Evolutionary conservation across 1,140 invertebrate species (phyloP), one percentile per base, ranked within the genome.

Genomic region (Tachypleus tridentatus): DNA sequence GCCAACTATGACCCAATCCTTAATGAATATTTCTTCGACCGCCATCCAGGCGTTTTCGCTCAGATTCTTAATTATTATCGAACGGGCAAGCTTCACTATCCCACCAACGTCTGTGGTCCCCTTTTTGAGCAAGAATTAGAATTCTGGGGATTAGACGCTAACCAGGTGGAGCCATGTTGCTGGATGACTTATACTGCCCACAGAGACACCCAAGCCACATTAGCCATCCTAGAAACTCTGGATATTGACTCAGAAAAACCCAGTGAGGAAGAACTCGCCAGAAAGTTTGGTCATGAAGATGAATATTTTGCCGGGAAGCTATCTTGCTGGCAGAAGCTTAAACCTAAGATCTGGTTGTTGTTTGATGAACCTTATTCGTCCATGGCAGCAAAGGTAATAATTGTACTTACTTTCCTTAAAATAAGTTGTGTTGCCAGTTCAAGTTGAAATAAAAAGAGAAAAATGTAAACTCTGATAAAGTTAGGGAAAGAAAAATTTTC

Each of bases 81-180:
- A 72, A 97, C 93, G 50, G 95, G 95, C 51, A 97, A 98, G 76
- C 84, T 98, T 50, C 95, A 98, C 78, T 98, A 98, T 79, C 95
- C 95, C 4, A 96, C 93, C 48, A 91, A 98, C 75, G 93, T 98
- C 4, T 99, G 96, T 75, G 95, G 95, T 51, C 96, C 96, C 49
- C 81, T 98, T 59, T 98, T 98, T 76, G 96, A 99, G 77, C 81
- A 82, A 69, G 95, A 97, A 76, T 83, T 96, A 58, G 91, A 95
- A 77, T 97, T 95, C 77, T 97, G 92, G 93, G 92, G 92, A 4
- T 82, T 97, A 62, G 93, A 97, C 75, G 88, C 92, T 57, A 95
- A 74, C 64, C 82, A 84, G 72, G 85, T 93, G 67, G 89, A 93
- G 74, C 89, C 88, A 3, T 93, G 90, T 76, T 93, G 89, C 76